phyloP scores from a whole-genome alignment of 2,888 invertebrate genomes.

The Dasypolia templi region DNA sequence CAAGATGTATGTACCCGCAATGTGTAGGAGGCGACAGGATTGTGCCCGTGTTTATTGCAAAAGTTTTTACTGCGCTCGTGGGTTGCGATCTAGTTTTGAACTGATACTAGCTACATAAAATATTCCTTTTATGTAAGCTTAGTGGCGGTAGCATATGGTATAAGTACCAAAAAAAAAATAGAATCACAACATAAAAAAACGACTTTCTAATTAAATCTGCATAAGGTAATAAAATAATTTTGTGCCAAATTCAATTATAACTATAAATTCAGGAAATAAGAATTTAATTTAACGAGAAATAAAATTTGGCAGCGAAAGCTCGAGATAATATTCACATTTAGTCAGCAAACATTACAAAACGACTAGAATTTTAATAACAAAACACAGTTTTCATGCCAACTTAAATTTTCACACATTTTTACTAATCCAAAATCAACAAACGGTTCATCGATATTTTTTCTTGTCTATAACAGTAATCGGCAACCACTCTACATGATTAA shows the following conservation, averaged over 20 bases:
- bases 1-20: conserved; percentile 31
- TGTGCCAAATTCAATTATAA: background rate
- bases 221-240: background rate
- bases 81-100: conserved; percentile 56
- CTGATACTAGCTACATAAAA: conserved; percentile 30
- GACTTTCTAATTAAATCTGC: background rate
- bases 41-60: conserved; percentile 66
- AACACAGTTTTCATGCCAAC: conserved; percentile 7
- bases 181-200: background rate
- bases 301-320: conserved; percentile 7
- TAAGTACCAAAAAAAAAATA: background rate
- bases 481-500: conserved; percentile 63
- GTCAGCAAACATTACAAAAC: conserved; percentile 33
- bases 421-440: conserved; percentile 31
- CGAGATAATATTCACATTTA: conserved; percentile 7
- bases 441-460: conserved; percentile 39
- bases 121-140: conserved; percentile 9
- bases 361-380: conserved; percentile 20
- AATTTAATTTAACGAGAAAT: too few species aligned
- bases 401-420: conserved; percentile 25
- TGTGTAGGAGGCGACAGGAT: conserved; percentile 67
- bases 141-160: background rate
- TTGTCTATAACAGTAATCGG: conserved; percentile 59
- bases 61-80: conserved; percentile 66
- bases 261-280: background rate